Evolutionary conservation across 2,888 invertebrate species (phyloP), one percentile per base, ranked within the genome.

Genomic region (Netelia inedita): DNA sequence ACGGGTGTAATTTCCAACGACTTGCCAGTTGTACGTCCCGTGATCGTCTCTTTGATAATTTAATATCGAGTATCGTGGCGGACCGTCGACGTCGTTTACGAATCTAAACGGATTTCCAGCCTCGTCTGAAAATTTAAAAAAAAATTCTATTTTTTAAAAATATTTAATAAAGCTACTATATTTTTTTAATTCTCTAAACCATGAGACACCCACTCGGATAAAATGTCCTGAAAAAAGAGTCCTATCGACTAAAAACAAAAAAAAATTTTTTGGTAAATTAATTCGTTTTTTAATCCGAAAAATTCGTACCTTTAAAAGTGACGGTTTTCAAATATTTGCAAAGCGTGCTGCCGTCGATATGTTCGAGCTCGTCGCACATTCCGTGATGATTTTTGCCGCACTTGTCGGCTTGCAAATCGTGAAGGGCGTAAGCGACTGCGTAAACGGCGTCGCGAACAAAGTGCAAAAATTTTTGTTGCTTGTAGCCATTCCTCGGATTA

Each of bases 371-470:
- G 0, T 89, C 81, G 85, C 95, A 95, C 16, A 94, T 88, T 0
- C 95, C 95, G 0, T 75, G 1, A 8, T 68, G 87, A 16, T 65
- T 73, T 1, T 90, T 89, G 0, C 92, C 92, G 87, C 95, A 95
- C 11, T 89, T 87, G 2, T 92, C 91, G 9, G 53, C 83, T 69
- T 94, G 94, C 89, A 95, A 91, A 82, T 94, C 91, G 87, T 94
- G 93, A 28, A 95, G 91, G 0, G 95, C 95, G 82, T 94, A 90
- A 0, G 95, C 95, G 82, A 94, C 95, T 0, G 95, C 94, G 89
- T 94, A 94, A 8, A 94, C 94, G 0, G 95, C 94, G 88, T 95
- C 95, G 28, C 95, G 91, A 6, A 95, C 94, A 86, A 95, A 95
- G 88, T 95, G 95, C 14, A 95, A 90, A 79, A 94, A 94, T 50